phyloP scores from a whole-genome alignment of 1,140 invertebrate species.

The Condylostylus longicornis region DNA sequence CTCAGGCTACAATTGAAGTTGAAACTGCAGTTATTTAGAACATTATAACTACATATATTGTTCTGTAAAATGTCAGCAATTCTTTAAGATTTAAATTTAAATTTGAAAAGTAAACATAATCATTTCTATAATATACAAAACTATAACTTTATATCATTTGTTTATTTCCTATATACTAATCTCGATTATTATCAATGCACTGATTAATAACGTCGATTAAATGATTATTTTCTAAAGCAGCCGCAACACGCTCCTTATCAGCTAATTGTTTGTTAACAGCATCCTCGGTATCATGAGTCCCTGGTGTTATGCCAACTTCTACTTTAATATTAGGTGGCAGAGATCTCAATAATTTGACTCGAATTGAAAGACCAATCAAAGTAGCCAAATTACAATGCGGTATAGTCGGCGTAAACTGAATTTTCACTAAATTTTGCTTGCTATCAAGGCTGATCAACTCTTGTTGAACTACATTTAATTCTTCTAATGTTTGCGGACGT shows the following conservation, averaged over 20 bases:
- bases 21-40: no score
- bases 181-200: conserved; percentile 49
- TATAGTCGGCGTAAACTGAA: conserved; percentile 94
- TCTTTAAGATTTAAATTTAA: no score
- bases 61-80: no score
- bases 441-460: conserved; percentile 63
- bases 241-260: conserved; percentile 95
- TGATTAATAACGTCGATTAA: conserved; percentile 89
- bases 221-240: conserved; percentile 86
- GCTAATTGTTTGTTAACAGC: conserved; percentile 95
- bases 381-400: conserved; percentile 99
- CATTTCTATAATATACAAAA: no score
- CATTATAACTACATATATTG: no score
- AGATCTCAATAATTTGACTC: conserved; percentile 76
- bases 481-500: conserved; percentile 91
- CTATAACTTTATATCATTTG: no score
- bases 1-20: no score
- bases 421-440: conserved; percentile 49
- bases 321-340: conserved; percentile 81
- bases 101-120: no score
- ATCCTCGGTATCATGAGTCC: conserved; percentile 78
- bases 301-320: conserved; percentile 76
- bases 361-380: conserved; percentile 66
- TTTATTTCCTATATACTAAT: no score
- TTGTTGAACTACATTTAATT: conserved; percentile 86